phyloP scores from a whole-genome alignment of 2,797 vertebrate species.

The Oophaga sylvatica region DNA sequence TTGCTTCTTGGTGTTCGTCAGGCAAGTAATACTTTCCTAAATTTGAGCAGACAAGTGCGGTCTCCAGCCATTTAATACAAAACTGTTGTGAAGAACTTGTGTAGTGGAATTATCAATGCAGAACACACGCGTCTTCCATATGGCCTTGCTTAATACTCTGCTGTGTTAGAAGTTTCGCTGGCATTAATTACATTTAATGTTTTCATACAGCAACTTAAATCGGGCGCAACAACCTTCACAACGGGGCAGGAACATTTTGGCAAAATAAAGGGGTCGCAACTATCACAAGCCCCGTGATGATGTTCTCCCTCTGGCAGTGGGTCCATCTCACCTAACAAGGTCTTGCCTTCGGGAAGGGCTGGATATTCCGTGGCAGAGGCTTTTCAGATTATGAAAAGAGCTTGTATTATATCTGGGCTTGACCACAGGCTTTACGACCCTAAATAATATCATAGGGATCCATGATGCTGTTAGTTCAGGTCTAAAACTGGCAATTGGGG shows the following conservation, averaged over 20 bases:
- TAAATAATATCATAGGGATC: no score
- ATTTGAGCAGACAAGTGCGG: neutral
- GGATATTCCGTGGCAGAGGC: no score
- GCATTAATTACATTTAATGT: neutral
- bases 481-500: no score
- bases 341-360: no score
- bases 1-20: slow-evolving; percentile 16
- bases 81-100: slow-evolving; percentile 1
- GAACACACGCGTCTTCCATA: neutral
- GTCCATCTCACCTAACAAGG: no score
- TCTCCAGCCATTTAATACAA: neutral
- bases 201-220: neutral
- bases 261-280: neutral
- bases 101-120: slow-evolving; percentile 5
- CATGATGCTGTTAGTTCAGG: no score
- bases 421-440: no score
- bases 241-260: neutral
- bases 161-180: slow-evolving; percentile 1
- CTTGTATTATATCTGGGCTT: no score
- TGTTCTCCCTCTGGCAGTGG: no score
- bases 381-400: no score
- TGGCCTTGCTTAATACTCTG: slow-evolving; percentile 25
- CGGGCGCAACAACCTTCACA: no score
- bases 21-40: slow-evolving; percentile 29
- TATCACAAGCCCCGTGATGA: no score